Evolutionary conservation across 2,113 vertebrate genomes (phyloP).

Genomic region (Phylloscopus whistleri): DNA sequence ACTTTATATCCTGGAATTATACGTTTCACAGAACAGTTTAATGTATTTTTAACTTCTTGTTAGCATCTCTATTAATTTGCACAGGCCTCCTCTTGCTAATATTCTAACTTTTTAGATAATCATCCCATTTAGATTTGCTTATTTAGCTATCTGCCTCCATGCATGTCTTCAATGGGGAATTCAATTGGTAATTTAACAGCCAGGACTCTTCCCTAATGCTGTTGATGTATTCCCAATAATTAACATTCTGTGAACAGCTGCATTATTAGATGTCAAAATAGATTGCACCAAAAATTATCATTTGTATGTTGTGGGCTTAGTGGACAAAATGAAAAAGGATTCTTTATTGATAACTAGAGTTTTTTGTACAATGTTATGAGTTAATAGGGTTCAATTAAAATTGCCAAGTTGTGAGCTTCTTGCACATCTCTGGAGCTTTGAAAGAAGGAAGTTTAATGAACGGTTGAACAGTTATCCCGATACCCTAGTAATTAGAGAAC

Average conservation of each 20-base stretch:
- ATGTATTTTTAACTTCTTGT: background rate
- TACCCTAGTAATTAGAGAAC: conserved; percentile 73
- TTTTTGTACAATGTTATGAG: conserved; percentile 71
- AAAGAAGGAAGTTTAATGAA: conserved; percentile 76
- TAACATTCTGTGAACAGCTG: conserved; percentile 45
- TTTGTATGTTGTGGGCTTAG: background rate
- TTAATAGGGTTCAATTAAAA: conserved; percentile 77
- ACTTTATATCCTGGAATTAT: background rate
- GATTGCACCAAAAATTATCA: conserved; percentile 31
- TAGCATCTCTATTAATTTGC: background rate
- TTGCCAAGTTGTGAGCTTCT: conserved; percentile 61
- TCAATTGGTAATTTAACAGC: conserved; percentile 26
- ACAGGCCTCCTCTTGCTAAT: background rate
- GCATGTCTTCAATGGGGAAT: conserved; percentile 25
- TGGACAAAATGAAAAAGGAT: conserved; percentile 51
- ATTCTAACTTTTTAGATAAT: background rate
- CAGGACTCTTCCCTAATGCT: conserved; percentile 13
- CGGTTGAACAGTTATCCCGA: conserved; percentile 63
- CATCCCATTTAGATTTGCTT: conserved; percentile 43
- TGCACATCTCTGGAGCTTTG: conserved; percentile 65
- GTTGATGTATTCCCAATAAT: conserved; percentile 44
- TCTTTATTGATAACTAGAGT: conserved; percentile 64
- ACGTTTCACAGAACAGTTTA: background rate
- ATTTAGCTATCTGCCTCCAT: conserved; percentile 1
- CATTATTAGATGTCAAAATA: conserved; percentile 34